Conservation (phyloP, 2,113 vertebrate species). For the Gasterosteus aculeatus region DNA sequence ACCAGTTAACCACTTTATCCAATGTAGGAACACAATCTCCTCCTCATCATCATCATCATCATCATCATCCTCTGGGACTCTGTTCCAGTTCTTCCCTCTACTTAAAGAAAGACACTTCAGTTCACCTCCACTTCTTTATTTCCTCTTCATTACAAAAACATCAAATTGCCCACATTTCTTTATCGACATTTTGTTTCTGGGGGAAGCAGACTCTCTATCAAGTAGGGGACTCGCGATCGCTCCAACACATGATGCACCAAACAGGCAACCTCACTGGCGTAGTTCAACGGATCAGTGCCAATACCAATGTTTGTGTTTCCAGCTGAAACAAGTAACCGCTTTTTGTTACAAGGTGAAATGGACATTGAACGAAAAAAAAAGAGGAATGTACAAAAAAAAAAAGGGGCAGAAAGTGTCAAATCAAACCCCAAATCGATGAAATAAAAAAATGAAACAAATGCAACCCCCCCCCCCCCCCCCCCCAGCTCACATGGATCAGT, state of each 20-base stretch:
- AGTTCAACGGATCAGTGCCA: constrained; percentile 40
- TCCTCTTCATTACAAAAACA: constrained; percentile 73
- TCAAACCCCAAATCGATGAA: constrained; percentile 32
- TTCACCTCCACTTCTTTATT: constrained; percentile 72
- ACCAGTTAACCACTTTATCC: background rate
- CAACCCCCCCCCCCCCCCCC: no score
- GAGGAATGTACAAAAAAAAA: constrained; percentile 70
- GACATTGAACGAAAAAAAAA: constrained; percentile 30
- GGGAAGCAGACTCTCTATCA: constrained; percentile 33
- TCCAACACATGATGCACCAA: constrained; percentile 9
- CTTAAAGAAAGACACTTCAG: background rate
- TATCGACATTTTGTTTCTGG: constrained; percentile 41
- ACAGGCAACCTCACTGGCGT: constrained; percentile 30
- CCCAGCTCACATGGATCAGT: constrained; percentile 42
- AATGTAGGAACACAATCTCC: background rate
- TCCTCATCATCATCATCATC: background rate
- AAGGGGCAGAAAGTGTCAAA: background rate
- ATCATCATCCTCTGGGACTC: background rate
- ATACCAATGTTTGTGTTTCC: constrained; percentile 5
- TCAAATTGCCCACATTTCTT: constrained; percentile 44
- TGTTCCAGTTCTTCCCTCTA: background rate
- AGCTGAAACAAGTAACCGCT: constrained; percentile 12
- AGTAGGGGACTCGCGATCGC: constrained; percentile 20
- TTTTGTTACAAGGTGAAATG: constrained; percentile 25
- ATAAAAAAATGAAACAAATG: constrained; percentile 37